Percentiles rank a stretch among this genome's conserved stretches.
Evolutionary conservation across 1,140 invertebrate genomes (phyloP).

Genomic region (Leptinotarsa defecta): DNA sequence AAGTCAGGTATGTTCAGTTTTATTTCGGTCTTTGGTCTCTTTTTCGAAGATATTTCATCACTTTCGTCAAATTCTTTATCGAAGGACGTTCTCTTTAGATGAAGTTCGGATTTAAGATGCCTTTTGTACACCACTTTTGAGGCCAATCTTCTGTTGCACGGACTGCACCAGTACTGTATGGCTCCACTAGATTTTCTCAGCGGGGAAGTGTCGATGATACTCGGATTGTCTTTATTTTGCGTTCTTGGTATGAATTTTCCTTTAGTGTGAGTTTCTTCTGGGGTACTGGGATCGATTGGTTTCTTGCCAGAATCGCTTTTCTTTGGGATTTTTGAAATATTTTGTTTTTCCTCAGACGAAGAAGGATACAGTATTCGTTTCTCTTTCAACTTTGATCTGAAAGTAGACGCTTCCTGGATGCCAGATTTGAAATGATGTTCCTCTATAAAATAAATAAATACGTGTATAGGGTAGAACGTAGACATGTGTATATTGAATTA

Average conservation of each 20-base stretch:
- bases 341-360: conserved; percentile 49
- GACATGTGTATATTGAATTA: too few relatives aligned
- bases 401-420: conserved; percentile 60
- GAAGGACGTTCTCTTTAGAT: conserved; percentile 69
- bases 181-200: conserved; percentile 55
- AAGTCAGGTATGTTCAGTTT: conserved; percentile 39
- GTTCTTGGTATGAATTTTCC: conserved; percentile 55
- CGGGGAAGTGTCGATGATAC: conserved; percentile 43
- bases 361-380: conserved; percentile 58
- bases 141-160: conserved; percentile 75
- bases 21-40: conserved; percentile 43
- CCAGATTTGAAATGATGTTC: too few relatives aligned
- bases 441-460: too few relatives aligned
- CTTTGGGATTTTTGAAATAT: background rate
- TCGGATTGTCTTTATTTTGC: conserved; percentile 62
- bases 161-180: conserved; percentile 77
- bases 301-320: background rate
- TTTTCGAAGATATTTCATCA: conserved; percentile 49
- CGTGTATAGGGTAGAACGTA: too few relatives aligned
- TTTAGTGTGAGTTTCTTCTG: conserved; percentile 58
- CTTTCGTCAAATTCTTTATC: conserved; percentile 67
- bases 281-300: conserved; percentile 38
- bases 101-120: conserved; percentile 73
- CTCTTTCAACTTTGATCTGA: conserved; percentile 72
- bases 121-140: conserved; percentile 74